Evolutionary conservation across 2,888 invertebrate genomes (phyloP), one percentile per base, ranked within the genome.

Genomic region (Abrostola tripartita): DNA sequence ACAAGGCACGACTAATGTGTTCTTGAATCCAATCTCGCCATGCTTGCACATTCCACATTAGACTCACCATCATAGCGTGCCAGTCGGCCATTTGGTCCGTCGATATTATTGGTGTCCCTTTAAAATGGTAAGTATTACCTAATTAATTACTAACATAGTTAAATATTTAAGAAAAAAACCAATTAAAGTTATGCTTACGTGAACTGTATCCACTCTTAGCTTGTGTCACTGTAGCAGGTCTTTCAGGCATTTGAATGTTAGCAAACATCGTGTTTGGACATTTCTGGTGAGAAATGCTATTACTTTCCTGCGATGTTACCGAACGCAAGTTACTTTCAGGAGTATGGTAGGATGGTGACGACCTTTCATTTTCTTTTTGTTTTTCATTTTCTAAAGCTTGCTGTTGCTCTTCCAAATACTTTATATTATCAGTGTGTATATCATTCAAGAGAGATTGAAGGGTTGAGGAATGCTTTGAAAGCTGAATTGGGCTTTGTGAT

Each of bases 1-100:
- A 54, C 5, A 90, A 66, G 1, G 90, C 89, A 9, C 81, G 83
- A 71, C 91, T 86, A 9, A 94, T 84, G 61, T 87, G 89, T 47
- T 91, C 91, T 59, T 93, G 90, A 12, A 94, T 90, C 94, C 94
- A 93, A 57, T 86, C 86, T 5, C 91, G 87, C 94, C 94, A 94
- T 1, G 92, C 90, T 62, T 92, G 90, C 54, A 92, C 82, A 68
- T 94, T 94, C 93, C 94, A 93, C 86, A 90, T 87, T 35, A 93
- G 78, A 68, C 92, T 93, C 36, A 92, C 88, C 88, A 93, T 88
- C 89, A 92, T 90, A 1, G 92, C 88, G 65, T 91, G 90, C 92
- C 92, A 92, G 74, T 94, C 93, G 0, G 86, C 74, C 91, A 91
- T 91, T 75, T 91, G 86, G 58, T 92, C 90, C 41, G 91, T 88